Evolutionary conservation across 2,113 vertebrate species (phyloP).

Genomic region (Gobiocypris rarus): DNA sequence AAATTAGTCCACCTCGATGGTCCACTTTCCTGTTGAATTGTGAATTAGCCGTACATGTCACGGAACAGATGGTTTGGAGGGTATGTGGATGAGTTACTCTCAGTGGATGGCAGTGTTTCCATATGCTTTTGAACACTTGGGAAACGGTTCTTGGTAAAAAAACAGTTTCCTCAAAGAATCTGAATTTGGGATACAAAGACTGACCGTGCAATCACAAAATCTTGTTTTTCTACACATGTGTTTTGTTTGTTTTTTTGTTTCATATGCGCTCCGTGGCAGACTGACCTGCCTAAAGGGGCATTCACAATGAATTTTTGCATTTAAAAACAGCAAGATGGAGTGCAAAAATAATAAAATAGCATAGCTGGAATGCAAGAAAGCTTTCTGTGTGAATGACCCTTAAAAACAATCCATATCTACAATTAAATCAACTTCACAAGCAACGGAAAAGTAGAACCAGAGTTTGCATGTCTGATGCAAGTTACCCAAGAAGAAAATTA

Average conservation of each 20-base stretch:
- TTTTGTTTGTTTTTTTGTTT: background rate
- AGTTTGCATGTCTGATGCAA: background rate
- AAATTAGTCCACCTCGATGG: conserved; percentile 18
- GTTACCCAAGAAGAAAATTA: conserved; percentile 1
- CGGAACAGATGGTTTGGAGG: conserved; percentile 44
- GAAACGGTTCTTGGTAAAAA: background rate
- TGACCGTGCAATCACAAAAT: background rate
- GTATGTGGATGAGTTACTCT: conserved; percentile 19
- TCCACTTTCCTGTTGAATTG: conserved; percentile 4
- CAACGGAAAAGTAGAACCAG: background rate
- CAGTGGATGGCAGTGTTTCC: background rate
- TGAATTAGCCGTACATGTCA: conserved; percentile 14
- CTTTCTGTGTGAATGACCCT: background rate
- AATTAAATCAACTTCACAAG: background rate
- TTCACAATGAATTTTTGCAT: background rate
- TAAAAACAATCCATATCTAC: background rate
- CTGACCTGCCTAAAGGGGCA: background rate
- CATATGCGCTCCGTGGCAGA: background rate
- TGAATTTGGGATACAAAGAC: background rate
- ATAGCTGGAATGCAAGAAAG: background rate
- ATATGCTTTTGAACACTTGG: conserved; percentile 13
- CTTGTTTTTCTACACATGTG: background rate
- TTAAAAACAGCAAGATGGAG: background rate
- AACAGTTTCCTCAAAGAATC: background rate
- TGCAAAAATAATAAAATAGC: background rate